Conservation (phyloP, 2,888 invertebrate species). For the Anticlea derivata region DNA sequence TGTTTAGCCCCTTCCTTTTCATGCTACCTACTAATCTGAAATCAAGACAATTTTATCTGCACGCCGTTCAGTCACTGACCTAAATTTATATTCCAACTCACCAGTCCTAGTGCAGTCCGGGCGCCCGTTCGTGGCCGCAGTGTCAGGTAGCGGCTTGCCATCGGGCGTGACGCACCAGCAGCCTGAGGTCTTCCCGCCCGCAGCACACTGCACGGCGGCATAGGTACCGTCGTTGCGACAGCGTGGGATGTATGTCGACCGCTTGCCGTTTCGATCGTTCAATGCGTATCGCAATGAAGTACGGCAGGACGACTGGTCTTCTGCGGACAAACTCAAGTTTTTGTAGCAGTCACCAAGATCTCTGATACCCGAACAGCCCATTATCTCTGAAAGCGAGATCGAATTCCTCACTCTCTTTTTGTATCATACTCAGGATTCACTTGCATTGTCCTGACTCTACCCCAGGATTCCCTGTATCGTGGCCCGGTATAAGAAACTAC, state of each 20-base stretch:
- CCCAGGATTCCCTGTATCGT: too few species aligned
- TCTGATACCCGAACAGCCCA: too few species aligned
- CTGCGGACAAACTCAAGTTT: slow-evolving; percentile 38
- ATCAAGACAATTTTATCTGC: too few species aligned
- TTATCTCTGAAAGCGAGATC: too few species aligned
- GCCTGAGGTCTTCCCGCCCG: slow-evolving; percentile 88
- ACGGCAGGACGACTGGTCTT: slow-evolving; percentile 78
- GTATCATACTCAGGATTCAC: too few species aligned
- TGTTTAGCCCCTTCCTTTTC: too few species aligned
- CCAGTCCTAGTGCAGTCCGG: slow-evolving; percentile 86
- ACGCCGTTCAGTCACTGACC: too few species aligned
- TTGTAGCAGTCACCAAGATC: neutral
- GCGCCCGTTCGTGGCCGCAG: slow-evolving; percentile 87
- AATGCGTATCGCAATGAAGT: slow-evolving; percentile 72
- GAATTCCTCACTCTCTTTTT: too few species aligned
- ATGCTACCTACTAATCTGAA: too few species aligned
- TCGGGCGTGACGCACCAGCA: slow-evolving; percentile 96
- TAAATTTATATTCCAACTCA: slow-evolving; percentile 47
- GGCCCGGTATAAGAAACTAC: too few species aligned
- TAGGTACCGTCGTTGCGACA: slow-evolving; percentile 94
- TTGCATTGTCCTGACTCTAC: too few species aligned
- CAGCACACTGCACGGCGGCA: slow-evolving; percentile 93
- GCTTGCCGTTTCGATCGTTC: slow-evolving; percentile 62
- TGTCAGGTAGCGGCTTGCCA: slow-evolving; percentile 92
- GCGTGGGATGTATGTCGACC: slow-evolving; percentile 87